Percentiles rank a stretch among this genome's conserved stretches.
phyloP scores from a whole-genome alignment of 2,888 invertebrate species.

The Pheosia gnoma region DNA sequence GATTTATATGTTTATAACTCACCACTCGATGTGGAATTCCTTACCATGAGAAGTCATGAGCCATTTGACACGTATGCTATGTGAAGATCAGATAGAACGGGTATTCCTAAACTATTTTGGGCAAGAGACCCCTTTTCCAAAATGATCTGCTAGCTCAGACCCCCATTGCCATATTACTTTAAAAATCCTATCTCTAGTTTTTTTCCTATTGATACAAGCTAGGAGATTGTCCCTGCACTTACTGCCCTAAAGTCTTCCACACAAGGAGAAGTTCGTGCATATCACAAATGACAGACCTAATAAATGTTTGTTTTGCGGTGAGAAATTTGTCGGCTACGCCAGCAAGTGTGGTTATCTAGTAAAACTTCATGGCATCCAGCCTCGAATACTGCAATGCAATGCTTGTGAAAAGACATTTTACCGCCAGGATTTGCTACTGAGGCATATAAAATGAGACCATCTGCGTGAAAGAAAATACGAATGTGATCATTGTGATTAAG shows the following conservation, averaged over 20 bases:
- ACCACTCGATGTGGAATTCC: too few species aligned
- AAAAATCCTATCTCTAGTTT: too few species aligned
- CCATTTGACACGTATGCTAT: too few species aligned
- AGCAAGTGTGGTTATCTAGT: constrained; percentile 28
- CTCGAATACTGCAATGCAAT: constrained; percentile 18
- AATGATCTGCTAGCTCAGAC: too few species aligned
- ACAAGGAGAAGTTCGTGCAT: constrained; percentile 34
- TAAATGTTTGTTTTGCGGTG: constrained; percentile 26
- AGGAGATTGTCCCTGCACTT: constrained; percentile 27
- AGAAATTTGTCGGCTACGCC: constrained; percentile 27
- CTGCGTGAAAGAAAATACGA: neutral
- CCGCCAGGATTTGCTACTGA: neutral
- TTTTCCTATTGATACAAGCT: constrained; percentile 13
- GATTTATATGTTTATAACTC: too few species aligned
- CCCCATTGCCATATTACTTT: too few species aligned
- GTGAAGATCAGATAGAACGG: too few species aligned
- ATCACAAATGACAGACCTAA: constrained; percentile 16
- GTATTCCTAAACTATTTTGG: too few species aligned
- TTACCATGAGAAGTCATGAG: too few species aligned
- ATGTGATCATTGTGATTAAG: neutral
- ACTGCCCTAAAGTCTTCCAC: constrained; percentile 30
- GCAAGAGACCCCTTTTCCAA: too few species aligned
- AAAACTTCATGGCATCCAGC: constrained; percentile 23
- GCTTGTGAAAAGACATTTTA: constrained; percentile 35
- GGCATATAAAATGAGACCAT: neutral